Conservation (phyloP, 2,888 invertebrate species). For the Lasiommata megera region DNA sequence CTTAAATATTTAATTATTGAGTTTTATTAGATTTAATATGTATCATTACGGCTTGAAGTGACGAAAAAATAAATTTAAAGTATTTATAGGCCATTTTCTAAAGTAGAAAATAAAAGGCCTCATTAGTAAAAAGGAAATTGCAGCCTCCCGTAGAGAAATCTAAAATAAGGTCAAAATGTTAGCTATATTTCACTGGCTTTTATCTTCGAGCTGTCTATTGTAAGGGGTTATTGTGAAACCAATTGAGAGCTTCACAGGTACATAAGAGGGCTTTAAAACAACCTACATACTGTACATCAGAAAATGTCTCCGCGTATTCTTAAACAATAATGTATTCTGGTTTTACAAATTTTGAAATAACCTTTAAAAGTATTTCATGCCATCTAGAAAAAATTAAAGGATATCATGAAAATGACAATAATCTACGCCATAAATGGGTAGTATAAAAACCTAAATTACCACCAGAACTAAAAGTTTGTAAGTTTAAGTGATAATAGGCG, state of each 20-base stretch:
- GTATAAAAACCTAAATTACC: too few relatives aligned
- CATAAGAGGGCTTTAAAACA: constrained; percentile 27
- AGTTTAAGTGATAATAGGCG: too few relatives aligned
- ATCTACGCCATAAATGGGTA: too few relatives aligned
- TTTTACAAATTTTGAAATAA: too few relatives aligned
- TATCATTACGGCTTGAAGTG: constrained; percentile 17
- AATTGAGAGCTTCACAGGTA: constrained; percentile 34
- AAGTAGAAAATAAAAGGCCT: constrained; percentile 68
- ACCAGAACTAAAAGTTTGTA: too few relatives aligned
- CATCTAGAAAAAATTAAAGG: too few relatives aligned
- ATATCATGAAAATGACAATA: too few relatives aligned
- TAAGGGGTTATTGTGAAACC: constrained; percentile 42
- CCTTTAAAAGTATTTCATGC: too few relatives aligned
- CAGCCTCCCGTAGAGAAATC: constrained; percentile 67
- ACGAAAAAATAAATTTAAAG: constrained; percentile 30
- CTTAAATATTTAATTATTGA: neutral
- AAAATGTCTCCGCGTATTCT: constrained; percentile 17
- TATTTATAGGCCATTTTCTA: constrained; percentile 46
- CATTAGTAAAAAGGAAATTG: constrained; percentile 79
- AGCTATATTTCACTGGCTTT: constrained; percentile 52
- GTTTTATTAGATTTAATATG: neutral
- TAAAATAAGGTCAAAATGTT: constrained; percentile 76
- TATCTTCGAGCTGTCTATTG: constrained; percentile 44
- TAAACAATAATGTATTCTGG: neutral
- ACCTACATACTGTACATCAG: constrained; percentile 18